Base-by-base conservation (phyloP, 2,888 invertebrate genomes). In the Eueremaeus valkanovi region DNA sequence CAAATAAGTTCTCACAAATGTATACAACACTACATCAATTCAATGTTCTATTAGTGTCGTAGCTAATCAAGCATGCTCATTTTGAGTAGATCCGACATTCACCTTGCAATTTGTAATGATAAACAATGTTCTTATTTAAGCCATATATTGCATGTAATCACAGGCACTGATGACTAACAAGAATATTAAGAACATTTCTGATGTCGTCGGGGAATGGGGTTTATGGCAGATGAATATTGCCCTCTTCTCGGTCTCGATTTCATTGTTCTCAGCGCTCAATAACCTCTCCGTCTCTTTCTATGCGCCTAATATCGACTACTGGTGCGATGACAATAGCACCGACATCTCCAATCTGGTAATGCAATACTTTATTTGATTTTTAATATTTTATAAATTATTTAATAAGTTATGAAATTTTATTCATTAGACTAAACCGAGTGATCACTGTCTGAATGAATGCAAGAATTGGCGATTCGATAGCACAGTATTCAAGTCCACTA, bases 391-490 rank as follows among this genome's bases (percentile, higher is more conserved):
- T 9, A 2, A n/a, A 5, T 31, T 21, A 68, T 42, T 33, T 40
- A n/a, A 9, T 24, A 16, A 33, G 31, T 40, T 6, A 13, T 36
- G 9, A 31, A 6, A 40, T 42, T 36, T 27, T 27, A 61, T 29
- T 61, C 1, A 27, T 27, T 61, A 61, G 31, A 61, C 51, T 21
- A 27, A 61, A 29, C 27, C 61, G 9, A 61, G 27, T 2, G 61
- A 66, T 36, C 16, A 3, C 21, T 66, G 66, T 66, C 9, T 8
- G 8, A 66, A 36, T n/a, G 66, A n/a, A 66, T 78, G 78, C 42
- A 68, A 76, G 5, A 27, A 75, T 13, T 78, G 78, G 78, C 75
- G 76, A 73, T 78, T 78, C 70, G 78, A 78, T 68, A 42, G 63
- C 2, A 72, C 78, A 0, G 75, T 78, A 31, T 78, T 77, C 33